Conservation (phyloP, 1,140 invertebrate genomes). For the Neelides sp. region DNA sequence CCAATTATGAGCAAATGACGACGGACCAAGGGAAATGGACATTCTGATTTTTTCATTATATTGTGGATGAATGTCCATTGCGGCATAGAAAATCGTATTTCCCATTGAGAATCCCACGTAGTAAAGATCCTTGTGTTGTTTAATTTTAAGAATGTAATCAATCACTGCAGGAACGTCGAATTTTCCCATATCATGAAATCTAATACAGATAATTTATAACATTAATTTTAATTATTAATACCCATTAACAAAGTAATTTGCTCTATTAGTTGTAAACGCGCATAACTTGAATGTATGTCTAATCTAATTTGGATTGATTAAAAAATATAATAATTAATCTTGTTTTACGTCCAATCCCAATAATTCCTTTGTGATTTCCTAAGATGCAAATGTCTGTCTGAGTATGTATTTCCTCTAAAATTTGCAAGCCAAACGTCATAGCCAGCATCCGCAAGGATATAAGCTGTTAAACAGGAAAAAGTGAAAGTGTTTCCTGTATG, state of each 20-base stretch:
- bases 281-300: no score
- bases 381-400: conserved; percentile 33
- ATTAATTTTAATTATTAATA: background rate
- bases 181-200: conserved; percentile 18
- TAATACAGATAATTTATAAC: conserved; percentile 40
- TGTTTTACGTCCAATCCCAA: conserved; percentile 34
- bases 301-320: no score
- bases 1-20: background rate
- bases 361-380: conserved; percentile 29
- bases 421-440: conserved; percentile 61
- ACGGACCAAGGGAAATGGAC: background rate
- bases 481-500: background rate
- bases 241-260: conserved; percentile 14
- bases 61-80: conserved; percentile 43
- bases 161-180: background rate
- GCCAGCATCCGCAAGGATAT: conserved; percentile 54
- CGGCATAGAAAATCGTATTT: conserved; percentile 28
- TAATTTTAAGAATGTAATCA: background rate
- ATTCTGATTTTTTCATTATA: conserved; percentile 40
- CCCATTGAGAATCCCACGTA: background rate
- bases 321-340: no score
- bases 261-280: background rate
- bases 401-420: conserved; percentile 44
- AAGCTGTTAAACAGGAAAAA: conserved; percentile 30
- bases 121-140: background rate